phyloP scores from a whole-genome alignment of 2,888 invertebrate genomes.

The Diabrotica balteata region DNA sequence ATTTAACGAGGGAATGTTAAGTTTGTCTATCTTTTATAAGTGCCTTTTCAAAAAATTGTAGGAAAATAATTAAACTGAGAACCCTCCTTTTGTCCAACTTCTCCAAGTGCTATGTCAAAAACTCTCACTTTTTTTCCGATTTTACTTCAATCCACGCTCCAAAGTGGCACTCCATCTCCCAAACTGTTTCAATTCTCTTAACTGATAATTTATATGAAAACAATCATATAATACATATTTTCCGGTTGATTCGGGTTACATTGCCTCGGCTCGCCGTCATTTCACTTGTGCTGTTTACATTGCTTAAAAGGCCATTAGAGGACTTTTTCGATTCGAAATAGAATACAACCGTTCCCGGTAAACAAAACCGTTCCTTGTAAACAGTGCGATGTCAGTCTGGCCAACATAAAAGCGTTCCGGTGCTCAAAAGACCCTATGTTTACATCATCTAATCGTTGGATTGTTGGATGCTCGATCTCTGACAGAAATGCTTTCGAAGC shows the following conservation, averaged over 20 bases:
- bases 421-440: conserved; percentile 37
- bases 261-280: conserved; percentile 35
- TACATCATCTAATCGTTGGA: conserved; percentile 33
- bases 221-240: conserved; percentile 39
- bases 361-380: conserved; percentile 4
- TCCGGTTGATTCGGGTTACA: conserved; percentile 46
- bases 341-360: background rate
- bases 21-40: too few relatives aligned
- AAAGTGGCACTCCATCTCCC: conserved; percentile 9
- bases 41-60: too few relatives aligned
- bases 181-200: conserved; percentile 37
- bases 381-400: conserved; percentile 29
- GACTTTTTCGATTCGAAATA: conserved; percentile 21
- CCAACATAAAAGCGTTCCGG: conserved; percentile 35
- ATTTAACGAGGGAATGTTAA: too few relatives aligned
- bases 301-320: conserved; percentile 51
- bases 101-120: background rate
- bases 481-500: background rate
- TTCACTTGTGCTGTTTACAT: conserved; percentile 52
- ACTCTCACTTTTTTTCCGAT: too few relatives aligned
- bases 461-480: background rate
- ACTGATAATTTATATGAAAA: conserved; percentile 36
- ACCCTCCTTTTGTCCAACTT: too few relatives aligned
- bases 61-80: too few relatives aligned
- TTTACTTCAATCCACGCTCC: too few relatives aligned